Conservation (phyloP, 2,797 vertebrate species). For the Aldrovandia affinis region DNA sequence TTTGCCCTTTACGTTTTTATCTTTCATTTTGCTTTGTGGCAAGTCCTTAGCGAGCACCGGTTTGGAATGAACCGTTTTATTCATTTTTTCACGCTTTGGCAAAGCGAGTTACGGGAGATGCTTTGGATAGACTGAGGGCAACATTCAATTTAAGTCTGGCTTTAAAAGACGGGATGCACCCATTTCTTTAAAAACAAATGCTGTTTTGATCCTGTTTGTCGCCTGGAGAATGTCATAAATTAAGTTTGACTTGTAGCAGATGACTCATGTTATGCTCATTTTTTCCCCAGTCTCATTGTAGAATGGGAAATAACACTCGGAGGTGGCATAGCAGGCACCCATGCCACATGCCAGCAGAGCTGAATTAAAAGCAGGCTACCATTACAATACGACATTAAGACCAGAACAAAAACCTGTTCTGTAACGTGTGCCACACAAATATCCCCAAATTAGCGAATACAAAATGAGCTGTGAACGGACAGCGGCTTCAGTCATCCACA, state of each 20-base stretch:
- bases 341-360: background rate
- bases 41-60: background rate
- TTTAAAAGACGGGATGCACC: background rate
- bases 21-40: conserved; percentile 23
- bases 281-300: background rate
- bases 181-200: background rate
- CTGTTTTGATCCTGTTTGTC: too few relatives aligned
- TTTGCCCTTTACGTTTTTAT: conserved; percentile 50
- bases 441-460: background rate
- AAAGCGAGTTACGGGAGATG: background rate
- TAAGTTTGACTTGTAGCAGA: background rate
- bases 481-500: background rate
- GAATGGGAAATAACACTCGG: background rate
- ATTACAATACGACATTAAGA: background rate
- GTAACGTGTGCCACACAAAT: too few relatives aligned
- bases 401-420: too few relatives aligned
- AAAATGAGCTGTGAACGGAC: background rate
- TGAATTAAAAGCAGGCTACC: background rate
- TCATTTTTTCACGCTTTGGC: background rate
- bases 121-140: conserved; percentile 2
- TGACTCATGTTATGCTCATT: background rate
- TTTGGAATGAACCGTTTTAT: background rate
- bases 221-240: background rate
- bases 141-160: background rate
- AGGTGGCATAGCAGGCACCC: background rate